Evolutionary conservation across 2,113 vertebrate species (phyloP).

Genomic region (Anhinga anhinga): DNA sequence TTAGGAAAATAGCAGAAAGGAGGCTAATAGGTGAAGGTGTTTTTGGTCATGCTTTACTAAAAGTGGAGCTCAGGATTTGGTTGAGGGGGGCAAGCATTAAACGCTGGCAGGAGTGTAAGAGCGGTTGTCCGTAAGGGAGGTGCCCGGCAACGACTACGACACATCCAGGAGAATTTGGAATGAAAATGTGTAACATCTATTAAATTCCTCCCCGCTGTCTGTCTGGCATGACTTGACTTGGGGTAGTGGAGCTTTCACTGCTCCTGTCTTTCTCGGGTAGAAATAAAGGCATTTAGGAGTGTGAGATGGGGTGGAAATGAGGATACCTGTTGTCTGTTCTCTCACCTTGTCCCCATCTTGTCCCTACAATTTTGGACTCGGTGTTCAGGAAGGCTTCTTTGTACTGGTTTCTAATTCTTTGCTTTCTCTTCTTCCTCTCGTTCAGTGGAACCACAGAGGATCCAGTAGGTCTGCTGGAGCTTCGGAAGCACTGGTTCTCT

Average conservation of each 20-base stretch:
- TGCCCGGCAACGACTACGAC: not conserved
- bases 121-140: accelerated
- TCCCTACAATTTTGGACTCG: accelerated
- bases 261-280: not conserved
- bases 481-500: not conserved
- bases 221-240: not conserved
- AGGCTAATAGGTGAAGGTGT: not conserved
- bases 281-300: not conserved
- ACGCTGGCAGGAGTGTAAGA: not conserved
- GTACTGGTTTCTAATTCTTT: not conserved
- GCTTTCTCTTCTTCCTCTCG: not conserved
- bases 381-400: not conserved
- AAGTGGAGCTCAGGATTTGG: not conserved
- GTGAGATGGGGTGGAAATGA: not conserved
- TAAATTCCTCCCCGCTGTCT: not conserved
- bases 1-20: not conserved
- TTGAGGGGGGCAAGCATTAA: not conserved
- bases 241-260: not conserved
- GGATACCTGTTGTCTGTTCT: not conserved
- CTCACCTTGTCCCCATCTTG: not conserved
- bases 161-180: not conserved
- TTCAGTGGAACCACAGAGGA: not conserved
- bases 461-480: not conserved
- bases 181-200: not conserved
- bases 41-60: not conserved